Conservation (phyloP, 2,113 vertebrate genomes). For the Emydura subglobosa region DNA sequence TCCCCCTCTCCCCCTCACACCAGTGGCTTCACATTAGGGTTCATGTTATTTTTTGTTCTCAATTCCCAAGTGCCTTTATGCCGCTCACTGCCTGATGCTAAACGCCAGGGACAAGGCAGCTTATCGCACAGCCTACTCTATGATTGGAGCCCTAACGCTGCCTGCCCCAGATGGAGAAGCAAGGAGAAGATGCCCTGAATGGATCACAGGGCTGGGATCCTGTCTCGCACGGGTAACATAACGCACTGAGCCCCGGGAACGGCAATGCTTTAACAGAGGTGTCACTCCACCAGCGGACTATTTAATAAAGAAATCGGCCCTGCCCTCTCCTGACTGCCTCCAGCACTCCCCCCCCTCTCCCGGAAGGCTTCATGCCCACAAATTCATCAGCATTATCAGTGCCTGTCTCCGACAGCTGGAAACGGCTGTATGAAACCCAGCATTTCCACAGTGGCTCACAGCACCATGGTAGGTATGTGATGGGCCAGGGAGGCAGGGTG, state of each 20-base stretch:
- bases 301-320: background rate
- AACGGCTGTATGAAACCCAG: background rate
- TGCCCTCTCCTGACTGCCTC: background rate
- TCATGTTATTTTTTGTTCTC: accelerated
- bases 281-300: background rate
- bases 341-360: background rate
- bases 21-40: accelerated
- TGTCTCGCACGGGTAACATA: background rate
- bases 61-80: background rate
- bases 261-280: background rate
- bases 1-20: accelerated
- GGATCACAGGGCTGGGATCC: background rate
- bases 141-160: background rate
- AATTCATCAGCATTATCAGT: background rate
- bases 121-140: accelerated
- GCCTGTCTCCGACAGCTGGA: background rate
- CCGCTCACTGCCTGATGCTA: background rate
- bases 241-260: accelerated
- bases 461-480: conserved; percentile 93
- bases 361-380: background rate
- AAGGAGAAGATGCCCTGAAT: background rate
- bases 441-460: conserved; percentile 72
- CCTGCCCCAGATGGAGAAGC: background rate
- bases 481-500: conserved; percentile 88
- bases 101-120: background rate